These are phyloP conservation scores for Procambarus virginalis DNA, from an alignment of 1,140 invertebrate genomes.

Conservation along the genomic window DNA sequence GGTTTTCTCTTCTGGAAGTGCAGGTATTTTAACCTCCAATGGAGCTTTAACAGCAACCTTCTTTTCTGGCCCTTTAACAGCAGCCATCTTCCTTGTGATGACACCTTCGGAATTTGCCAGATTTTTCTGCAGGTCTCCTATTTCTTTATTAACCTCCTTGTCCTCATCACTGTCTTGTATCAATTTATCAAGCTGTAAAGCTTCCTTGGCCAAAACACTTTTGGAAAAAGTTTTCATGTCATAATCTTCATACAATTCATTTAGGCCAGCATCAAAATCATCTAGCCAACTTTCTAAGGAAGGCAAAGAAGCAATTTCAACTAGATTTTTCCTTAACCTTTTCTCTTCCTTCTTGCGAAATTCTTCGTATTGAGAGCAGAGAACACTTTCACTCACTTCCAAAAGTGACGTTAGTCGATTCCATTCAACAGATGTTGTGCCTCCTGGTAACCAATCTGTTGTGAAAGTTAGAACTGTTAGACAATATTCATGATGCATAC, in stretches of 20 bases:
- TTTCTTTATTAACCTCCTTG: background rate
- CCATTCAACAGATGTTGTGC: background rate
- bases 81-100: background rate
- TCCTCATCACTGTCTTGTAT: background rate
- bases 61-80: background rate
- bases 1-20: too few relatives aligned
- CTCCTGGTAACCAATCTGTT: background rate
- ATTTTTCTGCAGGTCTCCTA: background rate
- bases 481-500: too few relatives aligned
- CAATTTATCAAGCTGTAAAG: constrained; percentile 14
- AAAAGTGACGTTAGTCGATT: background rate
- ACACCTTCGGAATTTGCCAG: background rate
- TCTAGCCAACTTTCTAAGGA: background rate
- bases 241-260: background rate
- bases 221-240: background rate
- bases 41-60: background rate
- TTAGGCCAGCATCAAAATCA: background rate
- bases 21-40: background rate
- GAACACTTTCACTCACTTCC: background rate
- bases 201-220: background rate
- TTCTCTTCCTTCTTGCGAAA: background rate
- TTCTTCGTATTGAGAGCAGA: background rate
- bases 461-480: background rate
- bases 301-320: background rate
- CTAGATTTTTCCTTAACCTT: background rate